phyloP scores from a whole-genome alignment of 2,113 vertebrate genomes.

The Eira barbara region DNA sequence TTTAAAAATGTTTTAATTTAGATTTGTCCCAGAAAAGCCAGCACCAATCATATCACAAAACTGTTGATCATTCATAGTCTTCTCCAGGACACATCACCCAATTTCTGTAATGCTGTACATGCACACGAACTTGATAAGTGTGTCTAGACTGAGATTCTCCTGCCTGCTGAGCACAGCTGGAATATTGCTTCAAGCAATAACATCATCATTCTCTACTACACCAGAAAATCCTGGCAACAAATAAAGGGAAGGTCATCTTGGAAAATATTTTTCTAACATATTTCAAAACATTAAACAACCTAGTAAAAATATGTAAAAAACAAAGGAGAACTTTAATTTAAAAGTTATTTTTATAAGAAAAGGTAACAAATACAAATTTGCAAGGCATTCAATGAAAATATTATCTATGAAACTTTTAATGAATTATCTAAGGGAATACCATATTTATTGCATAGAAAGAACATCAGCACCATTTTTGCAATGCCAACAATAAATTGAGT shows the following conservation, averaged over 20 bases:
- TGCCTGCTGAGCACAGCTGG: not conserved
- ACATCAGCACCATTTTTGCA: not conserved
- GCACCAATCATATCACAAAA: not conserved
- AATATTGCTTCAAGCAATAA: not conserved
- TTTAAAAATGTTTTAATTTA: not conserved
- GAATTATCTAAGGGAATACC: not conserved
- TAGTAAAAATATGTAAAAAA: not conserved
- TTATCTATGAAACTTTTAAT: slow-evolving; percentile 57
- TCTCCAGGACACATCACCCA: not conserved
- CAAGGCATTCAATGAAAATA: not conserved
- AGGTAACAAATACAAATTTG: not conserved
- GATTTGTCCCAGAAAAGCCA: not conserved
- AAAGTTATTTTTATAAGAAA: not conserved
- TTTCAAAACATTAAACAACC: not conserved
- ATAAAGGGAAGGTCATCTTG: not conserved
- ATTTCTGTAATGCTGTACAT: not conserved
- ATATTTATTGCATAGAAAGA: slow-evolving; percentile 35
- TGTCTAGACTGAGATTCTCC: not conserved
- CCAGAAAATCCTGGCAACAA: not conserved
- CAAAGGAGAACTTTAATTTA: not conserved
- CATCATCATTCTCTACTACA: not conserved
- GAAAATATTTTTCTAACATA: not conserved
- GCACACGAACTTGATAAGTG: not conserved
- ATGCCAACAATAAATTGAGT: slow-evolving; percentile 49
- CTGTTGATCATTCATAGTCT: not conserved